These are phyloP conservation scores for Illadopsis cleaveri DNA, from an alignment of 2,113 vertebrate genomes.

Conservation along the genomic window DNA sequence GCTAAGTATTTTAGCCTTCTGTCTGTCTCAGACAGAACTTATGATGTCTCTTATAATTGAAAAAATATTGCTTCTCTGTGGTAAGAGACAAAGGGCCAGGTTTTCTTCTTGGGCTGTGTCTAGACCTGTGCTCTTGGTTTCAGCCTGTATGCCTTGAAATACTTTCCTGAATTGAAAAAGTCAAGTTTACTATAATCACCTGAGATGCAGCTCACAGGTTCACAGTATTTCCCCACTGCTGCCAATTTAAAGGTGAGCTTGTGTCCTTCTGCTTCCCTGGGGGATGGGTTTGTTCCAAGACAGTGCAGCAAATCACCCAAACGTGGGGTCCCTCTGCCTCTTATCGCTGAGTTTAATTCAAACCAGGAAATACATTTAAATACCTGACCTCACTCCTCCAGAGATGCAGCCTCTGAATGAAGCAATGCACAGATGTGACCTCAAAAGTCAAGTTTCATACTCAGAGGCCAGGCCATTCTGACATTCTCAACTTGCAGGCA, in stretches of 20 bases:
- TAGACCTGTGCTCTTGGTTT: background rate
- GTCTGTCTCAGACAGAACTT: background rate
- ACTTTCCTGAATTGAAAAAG: background rate
- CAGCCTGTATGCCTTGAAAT: background rate
- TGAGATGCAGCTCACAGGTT: background rate
- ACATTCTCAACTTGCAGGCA: background rate
- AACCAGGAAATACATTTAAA: background rate
- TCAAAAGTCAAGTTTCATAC: background rate
- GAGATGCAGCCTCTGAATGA: background rate
- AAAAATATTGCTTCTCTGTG: background rate
- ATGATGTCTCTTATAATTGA: background rate
- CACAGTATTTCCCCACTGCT: background rate
- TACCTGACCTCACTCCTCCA: background rate
- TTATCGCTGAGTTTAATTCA: background rate
- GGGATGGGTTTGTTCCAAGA: background rate
- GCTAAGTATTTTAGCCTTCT: background rate
- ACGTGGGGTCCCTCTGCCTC: background rate
- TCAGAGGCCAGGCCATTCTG: background rate
- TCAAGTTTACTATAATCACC: background rate
- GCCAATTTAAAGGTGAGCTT: background rate
- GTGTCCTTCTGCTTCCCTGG: background rate
- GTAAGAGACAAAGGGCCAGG: background rate
- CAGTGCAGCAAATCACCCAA: background rate
- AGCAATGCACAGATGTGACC: background rate
- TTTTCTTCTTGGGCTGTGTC: background rate